phyloP scores from a whole-genome alignment of 2,888 invertebrate genomes.

The Cryptophagus acutangulus region DNA sequence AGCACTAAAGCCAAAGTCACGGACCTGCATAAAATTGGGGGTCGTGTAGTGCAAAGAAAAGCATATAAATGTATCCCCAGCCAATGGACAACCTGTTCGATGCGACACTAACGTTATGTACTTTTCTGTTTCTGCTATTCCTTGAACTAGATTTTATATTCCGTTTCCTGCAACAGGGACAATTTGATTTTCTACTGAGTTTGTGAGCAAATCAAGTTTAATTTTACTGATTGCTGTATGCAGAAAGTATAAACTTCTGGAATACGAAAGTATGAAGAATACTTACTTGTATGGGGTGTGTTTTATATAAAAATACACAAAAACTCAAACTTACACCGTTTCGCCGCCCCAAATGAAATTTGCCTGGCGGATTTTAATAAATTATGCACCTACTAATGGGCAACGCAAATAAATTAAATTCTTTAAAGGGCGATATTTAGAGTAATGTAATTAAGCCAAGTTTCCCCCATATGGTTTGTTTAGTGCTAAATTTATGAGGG shows the following conservation, averaged over 20 bases:
- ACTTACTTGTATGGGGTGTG: slow-evolving; percentile 22
- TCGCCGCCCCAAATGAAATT: too few relatives aligned
- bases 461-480: too few relatives aligned
- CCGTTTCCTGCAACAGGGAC: slow-evolving; percentile 20
- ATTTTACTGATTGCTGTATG: slow-evolving; percentile 33
- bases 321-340: too few relatives aligned
- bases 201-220: slow-evolving; percentile 32
- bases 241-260: slow-evolving; percentile 30
- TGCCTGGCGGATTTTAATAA: too few relatives aligned
- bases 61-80: slow-evolving; percentile 14
- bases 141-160: not conserved
- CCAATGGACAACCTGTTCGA: slow-evolving; percentile 36
- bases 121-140: not conserved
- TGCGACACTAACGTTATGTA: slow-evolving; percentile 10
- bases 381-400: too few relatives aligned
- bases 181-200: slow-evolving; percentile 30
- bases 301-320: too few relatives aligned
- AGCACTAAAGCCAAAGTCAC: slow-evolving; percentile 24
- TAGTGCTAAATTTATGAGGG: too few relatives aligned
- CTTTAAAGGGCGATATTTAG: too few relatives aligned
- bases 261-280: slow-evolving; percentile 25
- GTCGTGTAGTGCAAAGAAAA: slow-evolving; percentile 20
- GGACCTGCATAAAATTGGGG: slow-evolving; percentile 30
- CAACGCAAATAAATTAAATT: too few relatives aligned
- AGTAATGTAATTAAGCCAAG: too few relatives aligned